phyloP scores from a whole-genome alignment of 2,888 invertebrate genomes.

The Napeogenes inachia region DNA sequence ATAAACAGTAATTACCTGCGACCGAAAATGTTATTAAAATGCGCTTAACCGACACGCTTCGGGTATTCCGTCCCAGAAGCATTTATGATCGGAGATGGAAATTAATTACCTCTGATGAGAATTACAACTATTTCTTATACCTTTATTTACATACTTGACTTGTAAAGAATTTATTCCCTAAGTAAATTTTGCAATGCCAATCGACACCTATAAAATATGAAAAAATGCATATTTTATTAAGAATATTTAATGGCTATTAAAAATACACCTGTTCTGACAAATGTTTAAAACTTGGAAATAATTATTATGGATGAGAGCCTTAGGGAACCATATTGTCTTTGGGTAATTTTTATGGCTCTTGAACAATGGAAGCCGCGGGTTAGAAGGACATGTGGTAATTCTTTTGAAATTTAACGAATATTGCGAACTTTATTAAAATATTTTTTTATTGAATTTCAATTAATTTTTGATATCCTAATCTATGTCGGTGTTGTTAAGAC shows the following conservation, averaged over 20 bases:
- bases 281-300: slow-evolving; percentile 61
- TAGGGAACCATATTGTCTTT: slow-evolving; percentile 73
- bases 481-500: neutral
- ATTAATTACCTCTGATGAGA: neutral
- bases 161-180: neutral
- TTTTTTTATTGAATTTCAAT: neutral
- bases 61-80: slow-evolving; percentile 29
- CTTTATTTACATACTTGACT: neutral
- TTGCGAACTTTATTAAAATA: neutral
- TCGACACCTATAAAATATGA: neutral
- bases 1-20: slow-evolving; percentile 71
- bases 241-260: slow-evolving; percentile 47
- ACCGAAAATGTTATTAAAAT: slow-evolving; percentile 74
- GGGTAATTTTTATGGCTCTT: slow-evolving; percentile 70
- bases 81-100: slow-evolving; percentile 5
- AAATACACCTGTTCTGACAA: slow-evolving; percentile 49
- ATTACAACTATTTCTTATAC: neutral
- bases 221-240: slow-evolving; percentile 22
- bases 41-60: slow-evolving; percentile 62
- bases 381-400: slow-evolving; percentile 49
- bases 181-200: neutral
- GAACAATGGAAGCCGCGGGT: slow-evolving; percentile 67
- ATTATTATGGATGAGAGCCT: slow-evolving; percentile 57
- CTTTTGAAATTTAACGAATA: slow-evolving; percentile 35
- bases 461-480: too few species aligned